These are phyloP conservation scores for Dicrostonyx torquatus DNA, from an alignment of 2,797 vertebrate species.

Conservation along the genomic window DNA sequence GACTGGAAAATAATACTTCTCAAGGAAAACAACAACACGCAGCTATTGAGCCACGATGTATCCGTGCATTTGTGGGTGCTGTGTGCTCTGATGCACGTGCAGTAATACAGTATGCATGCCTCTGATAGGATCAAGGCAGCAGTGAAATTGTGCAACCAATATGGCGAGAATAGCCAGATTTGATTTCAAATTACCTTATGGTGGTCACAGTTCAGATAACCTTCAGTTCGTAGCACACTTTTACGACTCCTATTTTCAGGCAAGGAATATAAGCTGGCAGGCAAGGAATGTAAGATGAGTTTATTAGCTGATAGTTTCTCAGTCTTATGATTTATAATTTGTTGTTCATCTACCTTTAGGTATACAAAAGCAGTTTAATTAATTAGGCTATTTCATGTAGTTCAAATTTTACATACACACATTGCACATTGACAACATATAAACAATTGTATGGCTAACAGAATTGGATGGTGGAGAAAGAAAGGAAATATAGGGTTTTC, in stretches of 20 bases:
- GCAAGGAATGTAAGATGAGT: not conserved
- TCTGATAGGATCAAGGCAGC: not conserved
- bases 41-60: not conserved
- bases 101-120: rapidly evolving
- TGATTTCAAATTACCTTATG: not conserved
- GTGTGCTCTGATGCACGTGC: not conserved
- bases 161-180: not conserved
- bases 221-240: not conserved
- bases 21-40: not conserved
- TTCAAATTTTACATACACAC: not conserved
- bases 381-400: not conserved
- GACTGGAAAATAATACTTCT: not conserved
- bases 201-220: too few species aligned
- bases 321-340: not conserved
- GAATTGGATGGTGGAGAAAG: not conserved
- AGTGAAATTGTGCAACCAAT: not conserved
- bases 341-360: not conserved
- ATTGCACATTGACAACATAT: slow-evolving; percentile 12
- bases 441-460: not conserved
- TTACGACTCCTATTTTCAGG: not conserved
- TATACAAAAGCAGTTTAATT: not conserved
- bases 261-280: not conserved
- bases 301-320: not conserved
- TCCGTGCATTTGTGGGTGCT: too few species aligned
- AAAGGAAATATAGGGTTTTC: not conserved